Evolutionary conservation across 2,888 invertebrate genomes (phyloP).

Genomic region (Scaeva pyrastri): DNA sequence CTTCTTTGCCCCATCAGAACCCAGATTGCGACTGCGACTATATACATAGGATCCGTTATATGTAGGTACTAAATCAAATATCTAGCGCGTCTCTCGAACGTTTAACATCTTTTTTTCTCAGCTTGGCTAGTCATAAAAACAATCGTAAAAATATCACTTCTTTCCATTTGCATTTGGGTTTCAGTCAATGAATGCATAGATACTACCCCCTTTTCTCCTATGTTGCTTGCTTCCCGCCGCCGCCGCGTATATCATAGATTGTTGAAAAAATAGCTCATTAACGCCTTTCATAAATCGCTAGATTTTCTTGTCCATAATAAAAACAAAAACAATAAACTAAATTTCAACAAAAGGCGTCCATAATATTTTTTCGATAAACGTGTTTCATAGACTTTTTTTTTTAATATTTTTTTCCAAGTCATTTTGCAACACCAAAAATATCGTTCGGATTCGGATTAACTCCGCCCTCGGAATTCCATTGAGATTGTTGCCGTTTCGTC

Average conservation of each 20-base stretch:
- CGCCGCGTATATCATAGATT: too few species aligned
- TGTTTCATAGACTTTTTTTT: slow-evolving; percentile 19
- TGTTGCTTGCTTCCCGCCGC: not conserved
- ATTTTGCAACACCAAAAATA: slow-evolving; percentile 50
- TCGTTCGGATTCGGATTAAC: slow-evolving; percentile 63
- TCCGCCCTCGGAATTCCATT: slow-evolving; percentile 74
- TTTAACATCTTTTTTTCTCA: slow-evolving; percentile 31
- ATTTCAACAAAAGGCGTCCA: slow-evolving; percentile 42
- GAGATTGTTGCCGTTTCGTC: slow-evolving; percentile 42
- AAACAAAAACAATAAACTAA: slow-evolving; percentile 8
- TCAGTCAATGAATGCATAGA: slow-evolving; percentile 13
- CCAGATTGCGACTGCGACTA: not conserved
- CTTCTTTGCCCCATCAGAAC: not conserved
- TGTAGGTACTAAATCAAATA: slow-evolving; percentile 52
- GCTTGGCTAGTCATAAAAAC: slow-evolving; percentile 46
- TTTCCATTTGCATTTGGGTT: slow-evolving; percentile 38
- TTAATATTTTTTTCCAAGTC: slow-evolving; percentile 12
- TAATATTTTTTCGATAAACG: slow-evolving; percentile 21
- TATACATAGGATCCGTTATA: slow-evolving; percentile 13
- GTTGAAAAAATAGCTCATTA: slow-evolving; percentile 33
- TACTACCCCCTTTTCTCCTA: not conserved
- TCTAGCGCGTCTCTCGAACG: slow-evolving; percentile 36
- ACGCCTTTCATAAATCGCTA: slow-evolving; percentile 55
- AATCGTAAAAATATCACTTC: slow-evolving; percentile 44
- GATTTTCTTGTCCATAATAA: slow-evolving; percentile 29